phyloP scores from a whole-genome alignment of 2,888 invertebrate genomes.

The Drosophila demipolita region DNA sequence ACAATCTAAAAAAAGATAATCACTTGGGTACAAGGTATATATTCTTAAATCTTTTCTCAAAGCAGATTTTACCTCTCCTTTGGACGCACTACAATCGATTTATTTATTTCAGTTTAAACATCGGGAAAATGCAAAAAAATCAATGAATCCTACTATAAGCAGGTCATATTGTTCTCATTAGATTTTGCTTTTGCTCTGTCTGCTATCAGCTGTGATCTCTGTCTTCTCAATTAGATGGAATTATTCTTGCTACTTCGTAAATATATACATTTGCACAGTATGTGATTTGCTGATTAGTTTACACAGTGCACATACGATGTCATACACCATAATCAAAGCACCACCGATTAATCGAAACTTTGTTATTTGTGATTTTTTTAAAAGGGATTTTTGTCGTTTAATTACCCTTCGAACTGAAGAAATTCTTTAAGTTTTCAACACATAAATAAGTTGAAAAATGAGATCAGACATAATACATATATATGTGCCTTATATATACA shows the following conservation, averaged over 20 bases:
- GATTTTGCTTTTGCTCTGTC: not conserved
- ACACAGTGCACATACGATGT: slow-evolving; percentile 36
- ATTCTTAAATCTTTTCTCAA: not conserved
- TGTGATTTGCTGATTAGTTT: slow-evolving; percentile 48
- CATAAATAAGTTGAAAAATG: slow-evolving; percentile 69
- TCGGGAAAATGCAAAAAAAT: not conserved
- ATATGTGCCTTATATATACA: slow-evolving; percentile 33
- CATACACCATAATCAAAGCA: slow-evolving; percentile 21
- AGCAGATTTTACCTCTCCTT: not conserved
- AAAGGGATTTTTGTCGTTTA: slow-evolving; percentile 42
- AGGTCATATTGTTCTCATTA: not conserved
- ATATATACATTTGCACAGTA: not conserved
- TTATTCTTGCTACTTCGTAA: not conserved
- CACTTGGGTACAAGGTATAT: not conserved
- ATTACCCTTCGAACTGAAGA: slow-evolving; percentile 40
- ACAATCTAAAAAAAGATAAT: slow-evolving; percentile 13
- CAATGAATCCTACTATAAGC: not conserved
- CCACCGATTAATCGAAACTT: slow-evolving; percentile 16
- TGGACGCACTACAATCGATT: not conserved
- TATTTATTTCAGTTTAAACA: not conserved
- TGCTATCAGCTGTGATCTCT: not conserved
- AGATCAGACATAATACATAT: slow-evolving; percentile 57
- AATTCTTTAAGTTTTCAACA: slow-evolving; percentile 54
- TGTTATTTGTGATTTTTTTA: slow-evolving; percentile 27
- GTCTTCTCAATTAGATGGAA: not conserved